Evolutionary conservation across 2,113 vertebrate species (phyloP).

Genomic region (Zeus faber): DNA sequence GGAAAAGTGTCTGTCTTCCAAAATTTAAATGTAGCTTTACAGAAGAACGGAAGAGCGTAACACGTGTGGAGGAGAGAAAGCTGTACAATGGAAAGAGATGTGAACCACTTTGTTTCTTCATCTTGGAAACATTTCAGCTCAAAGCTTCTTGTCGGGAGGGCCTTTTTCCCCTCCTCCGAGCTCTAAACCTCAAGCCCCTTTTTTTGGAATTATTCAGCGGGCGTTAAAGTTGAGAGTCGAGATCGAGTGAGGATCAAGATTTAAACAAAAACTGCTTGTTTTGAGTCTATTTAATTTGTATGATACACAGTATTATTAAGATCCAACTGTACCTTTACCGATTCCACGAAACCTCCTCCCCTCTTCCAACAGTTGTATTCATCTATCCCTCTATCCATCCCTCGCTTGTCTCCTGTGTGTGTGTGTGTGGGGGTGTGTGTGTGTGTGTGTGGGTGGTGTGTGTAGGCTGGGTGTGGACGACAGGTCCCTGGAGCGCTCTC

Average conservation of each 20-base stretch:
- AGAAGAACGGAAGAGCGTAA: neutral
- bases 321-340: no score
- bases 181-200: neutral
- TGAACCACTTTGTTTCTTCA: neutral
- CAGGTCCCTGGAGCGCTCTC: slow-evolving; percentile 77
- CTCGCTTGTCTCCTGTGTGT: neutral
- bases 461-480: slow-evolving; percentile 81
- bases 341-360: neutral
- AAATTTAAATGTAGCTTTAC: slow-evolving; percentile 4
- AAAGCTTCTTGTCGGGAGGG: neutral
- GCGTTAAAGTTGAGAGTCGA: neutral
- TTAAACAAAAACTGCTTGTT: neutral
- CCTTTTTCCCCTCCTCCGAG: neutral
- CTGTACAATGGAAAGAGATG: no score
- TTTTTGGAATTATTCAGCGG: slow-evolving; percentile 1
- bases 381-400: neutral
- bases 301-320: no score
- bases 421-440: neutral
- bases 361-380: neutral
- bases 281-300: neutral
- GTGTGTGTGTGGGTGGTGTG: slow-evolving; percentile 6
- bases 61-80: neutral
- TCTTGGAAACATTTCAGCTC: neutral
- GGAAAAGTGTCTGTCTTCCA: neutral
- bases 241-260: neutral